Evolutionary conservation across 2,113 vertebrate species (phyloP).

Genomic region (Etheostoma cragini): DNA sequence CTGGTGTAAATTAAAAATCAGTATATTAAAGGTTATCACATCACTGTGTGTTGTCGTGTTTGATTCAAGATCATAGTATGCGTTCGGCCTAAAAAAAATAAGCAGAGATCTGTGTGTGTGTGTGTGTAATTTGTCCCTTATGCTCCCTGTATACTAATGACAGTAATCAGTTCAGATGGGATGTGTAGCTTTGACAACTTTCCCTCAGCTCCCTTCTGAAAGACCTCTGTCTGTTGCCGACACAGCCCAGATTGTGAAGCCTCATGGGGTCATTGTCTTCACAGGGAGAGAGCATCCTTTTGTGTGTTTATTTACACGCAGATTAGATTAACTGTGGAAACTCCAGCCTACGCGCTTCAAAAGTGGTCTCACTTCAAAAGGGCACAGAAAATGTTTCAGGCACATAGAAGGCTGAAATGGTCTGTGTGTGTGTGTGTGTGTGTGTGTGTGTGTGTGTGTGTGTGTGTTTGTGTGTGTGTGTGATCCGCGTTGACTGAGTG

Average conservation of each 20-base stretch:
- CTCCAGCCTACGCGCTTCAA: slow-evolving; percentile 49
- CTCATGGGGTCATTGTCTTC: slow-evolving; percentile 45
- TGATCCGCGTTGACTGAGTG: slow-evolving; percentile 75
- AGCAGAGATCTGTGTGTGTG: slow-evolving; percentile 14
- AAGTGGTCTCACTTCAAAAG: slow-evolving; percentile 62
- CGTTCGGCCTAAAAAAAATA: slow-evolving; percentile 12
- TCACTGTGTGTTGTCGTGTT: slow-evolving; percentile 5
- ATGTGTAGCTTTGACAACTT: slow-evolving; percentile 43
- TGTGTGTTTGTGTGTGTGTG: slow-evolving; percentile 34
- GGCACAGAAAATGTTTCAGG: slow-evolving; percentile 51
- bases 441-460: slow-evolving; percentile 29
- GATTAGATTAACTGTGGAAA: slow-evolving; percentile 74
- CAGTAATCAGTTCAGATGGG: slow-evolving; percentile 46
- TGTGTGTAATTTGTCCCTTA: slow-evolving; percentile 45
- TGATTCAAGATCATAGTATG: slow-evolving; percentile 21
- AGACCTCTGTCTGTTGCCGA: slow-evolving; percentile 35
- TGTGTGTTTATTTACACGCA: slow-evolving; percentile 76
- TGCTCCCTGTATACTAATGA: slow-evolving; percentile 46
- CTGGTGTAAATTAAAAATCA: slow-evolving; percentile 13
- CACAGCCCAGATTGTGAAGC: slow-evolving; percentile 18
- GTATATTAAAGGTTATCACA: slow-evolving; percentile 6
- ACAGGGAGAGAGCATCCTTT: slow-evolving; percentile 48
- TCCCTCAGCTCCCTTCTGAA: slow-evolving; percentile 37
- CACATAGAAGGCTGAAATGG: slow-evolving; percentile 21
- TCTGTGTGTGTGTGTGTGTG: slow-evolving; percentile 21